Conservation (phyloP, 2,797 vertebrate species). For the Columba guinea region DNA sequence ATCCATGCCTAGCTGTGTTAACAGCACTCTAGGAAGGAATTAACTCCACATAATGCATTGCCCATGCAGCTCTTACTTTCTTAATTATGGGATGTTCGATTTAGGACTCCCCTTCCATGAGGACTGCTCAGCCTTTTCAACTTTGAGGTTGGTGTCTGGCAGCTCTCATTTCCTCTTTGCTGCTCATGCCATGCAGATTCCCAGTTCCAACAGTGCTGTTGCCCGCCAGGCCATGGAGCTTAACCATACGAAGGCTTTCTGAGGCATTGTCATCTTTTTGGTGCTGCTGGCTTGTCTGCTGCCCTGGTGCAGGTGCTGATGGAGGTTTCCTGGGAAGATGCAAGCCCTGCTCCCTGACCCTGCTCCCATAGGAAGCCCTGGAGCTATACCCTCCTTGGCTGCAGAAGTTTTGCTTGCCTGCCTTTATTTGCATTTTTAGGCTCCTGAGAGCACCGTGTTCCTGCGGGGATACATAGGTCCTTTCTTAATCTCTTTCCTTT, state of each 20-base stretch:
- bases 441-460: background rate
- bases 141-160: background rate
- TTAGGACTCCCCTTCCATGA: background rate
- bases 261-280: background rate
- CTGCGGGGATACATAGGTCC: background rate
- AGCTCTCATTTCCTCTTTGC: background rate
- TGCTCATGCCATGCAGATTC: background rate
- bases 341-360: background rate
- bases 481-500: background rate
- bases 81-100: background rate
- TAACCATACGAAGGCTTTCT: background rate
- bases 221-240: background rate
- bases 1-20: constrained; percentile 47
- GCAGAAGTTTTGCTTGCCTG: background rate
- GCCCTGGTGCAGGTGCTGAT: background rate
- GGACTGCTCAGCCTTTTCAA: background rate
- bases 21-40: constrained; percentile 42
- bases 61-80: background rate
- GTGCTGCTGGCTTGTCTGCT: background rate
- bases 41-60: background rate
- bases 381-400: background rate
- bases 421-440: background rate
- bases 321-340: background rate
- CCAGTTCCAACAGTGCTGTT: background rate
- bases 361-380: background rate